Evolutionary conservation across 2,113 vertebrate genomes (phyloP).

Genomic region (Montifringilla adamsi): DNA sequence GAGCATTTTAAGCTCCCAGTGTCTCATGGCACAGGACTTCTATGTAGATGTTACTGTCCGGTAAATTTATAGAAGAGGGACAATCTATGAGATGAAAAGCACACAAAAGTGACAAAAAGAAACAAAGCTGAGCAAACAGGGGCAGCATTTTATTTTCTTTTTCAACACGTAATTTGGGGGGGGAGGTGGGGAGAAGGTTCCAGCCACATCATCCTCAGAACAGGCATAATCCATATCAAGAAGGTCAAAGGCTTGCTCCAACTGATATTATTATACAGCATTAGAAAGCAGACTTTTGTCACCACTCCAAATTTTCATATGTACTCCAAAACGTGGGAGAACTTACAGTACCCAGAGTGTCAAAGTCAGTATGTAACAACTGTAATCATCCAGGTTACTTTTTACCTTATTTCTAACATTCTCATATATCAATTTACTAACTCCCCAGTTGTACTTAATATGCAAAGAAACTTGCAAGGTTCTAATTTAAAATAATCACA

Average conservation of each 20-base stretch:
- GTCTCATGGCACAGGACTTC: not conserved
- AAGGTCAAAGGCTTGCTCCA: not conserved
- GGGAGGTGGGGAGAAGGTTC: fast-evolving
- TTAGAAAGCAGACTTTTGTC: not conserved
- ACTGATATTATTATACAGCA: not conserved
- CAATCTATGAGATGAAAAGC: not conserved
- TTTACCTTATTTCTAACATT: conserved; percentile 1
- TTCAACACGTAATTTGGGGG: fast-evolving
- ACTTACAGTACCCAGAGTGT: not conserved
- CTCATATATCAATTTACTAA: not conserved
- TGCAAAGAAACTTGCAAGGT: not conserved
- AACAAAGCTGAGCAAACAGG: not conserved
- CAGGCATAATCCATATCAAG: not conserved
- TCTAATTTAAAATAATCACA: conserved; percentile 5
- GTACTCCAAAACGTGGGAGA: not conserved
- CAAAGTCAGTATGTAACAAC: not conserved
- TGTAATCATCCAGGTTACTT: not conserved
- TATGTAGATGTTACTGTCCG: not conserved
- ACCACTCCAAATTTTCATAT: not conserved
- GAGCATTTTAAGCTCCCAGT: not conserved
- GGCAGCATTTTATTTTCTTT: not conserved
- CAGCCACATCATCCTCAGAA: not conserved
- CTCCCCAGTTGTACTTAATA: not conserved
- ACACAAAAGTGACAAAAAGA: not conserved
- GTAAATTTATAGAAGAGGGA: not conserved